Percentiles rank a stretch among this genome's conserved stretches.
phyloP scores from a whole-genome alignment of 1,140 invertebrate genomes.

The Drosophila pectinifera region DNA sequence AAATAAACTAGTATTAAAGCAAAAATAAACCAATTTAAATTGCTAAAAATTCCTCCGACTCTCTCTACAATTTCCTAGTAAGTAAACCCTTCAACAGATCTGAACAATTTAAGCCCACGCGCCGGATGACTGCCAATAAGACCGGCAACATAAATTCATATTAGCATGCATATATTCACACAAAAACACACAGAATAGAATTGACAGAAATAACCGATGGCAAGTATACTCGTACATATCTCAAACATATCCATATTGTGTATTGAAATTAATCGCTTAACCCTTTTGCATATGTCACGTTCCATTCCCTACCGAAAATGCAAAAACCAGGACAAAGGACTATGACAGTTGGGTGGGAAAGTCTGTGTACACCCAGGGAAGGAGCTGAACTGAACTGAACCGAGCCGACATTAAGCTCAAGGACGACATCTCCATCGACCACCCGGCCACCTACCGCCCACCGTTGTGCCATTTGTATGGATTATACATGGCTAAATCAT shows the following conservation, averaged over 20 bases:
- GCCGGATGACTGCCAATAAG: constrained; percentile 30
- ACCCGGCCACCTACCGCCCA: too few relatives aligned
- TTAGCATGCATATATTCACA: constrained; percentile 31
- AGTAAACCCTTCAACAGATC: constrained; percentile 20
- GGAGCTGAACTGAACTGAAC: constrained; percentile 44
- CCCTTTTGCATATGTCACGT: constrained; percentile 62
- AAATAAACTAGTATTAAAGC: too few relatives aligned
- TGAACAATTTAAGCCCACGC: constrained; percentile 20
- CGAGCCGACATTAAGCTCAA: constrained; percentile 46
- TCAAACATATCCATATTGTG: constrained; percentile 46
- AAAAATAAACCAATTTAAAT: too few relatives aligned
- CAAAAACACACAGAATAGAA: constrained; percentile 5
- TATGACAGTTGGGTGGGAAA: constrained; percentile 42
- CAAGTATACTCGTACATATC: constrained; percentile 15
- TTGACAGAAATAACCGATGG: constrained; percentile 20
- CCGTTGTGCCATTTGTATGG: constrained; percentile 68
- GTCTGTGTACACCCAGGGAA: constrained; percentile 40
- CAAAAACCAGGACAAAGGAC: constrained; percentile 31
- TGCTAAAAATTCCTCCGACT: too few relatives aligned
- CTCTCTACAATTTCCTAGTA: neutral
- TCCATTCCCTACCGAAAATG: constrained; percentile 22
- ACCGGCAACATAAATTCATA: constrained; percentile 52
- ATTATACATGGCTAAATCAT: constrained; percentile 77
- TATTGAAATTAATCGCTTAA: constrained; percentile 72
- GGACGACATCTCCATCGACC: constrained; percentile 22